phyloP scores from a whole-genome alignment of 2,888 invertebrate species.

The Drosophila yooni region DNA sequence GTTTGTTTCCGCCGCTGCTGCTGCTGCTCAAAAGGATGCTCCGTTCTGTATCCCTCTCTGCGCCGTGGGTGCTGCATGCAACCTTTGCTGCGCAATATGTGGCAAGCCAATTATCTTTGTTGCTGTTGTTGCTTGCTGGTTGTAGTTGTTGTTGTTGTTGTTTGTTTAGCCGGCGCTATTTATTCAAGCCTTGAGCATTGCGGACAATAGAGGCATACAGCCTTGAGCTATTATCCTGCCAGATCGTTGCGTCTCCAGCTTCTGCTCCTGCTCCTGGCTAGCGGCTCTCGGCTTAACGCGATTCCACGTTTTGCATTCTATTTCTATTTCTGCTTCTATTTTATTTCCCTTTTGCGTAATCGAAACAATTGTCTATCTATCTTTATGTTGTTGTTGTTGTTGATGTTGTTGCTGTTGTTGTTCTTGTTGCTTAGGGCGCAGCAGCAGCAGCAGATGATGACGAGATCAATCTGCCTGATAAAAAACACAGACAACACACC shows the following conservation, averaged over 20 bases:
- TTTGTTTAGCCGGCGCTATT: conserved; percentile 76
- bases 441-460: conserved; percentile 38
- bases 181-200: conserved; percentile 64
- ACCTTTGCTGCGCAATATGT: conserved; percentile 69
- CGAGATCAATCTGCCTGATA: conserved; percentile 37
- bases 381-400: neutral
- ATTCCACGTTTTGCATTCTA: conserved; percentile 57
- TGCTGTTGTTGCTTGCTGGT: neutral
- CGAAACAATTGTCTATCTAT: conserved; percentile 68
- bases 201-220: conserved; percentile 74
- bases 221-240: conserved; percentile 76
- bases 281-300: conserved; percentile 38
- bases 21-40: conserved; percentile 39
- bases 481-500: conserved; percentile 26
- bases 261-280: neutral
- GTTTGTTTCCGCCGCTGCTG: conserved; percentile 65
- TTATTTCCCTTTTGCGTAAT: conserved; percentile 55
- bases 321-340: neutral
- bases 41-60: conserved; percentile 2
- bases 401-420: neutral
- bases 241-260: conserved; percentile 19
- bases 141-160: conserved; percentile 33
- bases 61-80: conserved; percentile 60
- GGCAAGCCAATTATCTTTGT: conserved; percentile 71
- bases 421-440: conserved; percentile 40